These are phyloP conservation scores for Scaptodrosophila lebanonensis DNA, from an alignment of 1,140 invertebrate species.

Conservation along the genomic window DNA sequence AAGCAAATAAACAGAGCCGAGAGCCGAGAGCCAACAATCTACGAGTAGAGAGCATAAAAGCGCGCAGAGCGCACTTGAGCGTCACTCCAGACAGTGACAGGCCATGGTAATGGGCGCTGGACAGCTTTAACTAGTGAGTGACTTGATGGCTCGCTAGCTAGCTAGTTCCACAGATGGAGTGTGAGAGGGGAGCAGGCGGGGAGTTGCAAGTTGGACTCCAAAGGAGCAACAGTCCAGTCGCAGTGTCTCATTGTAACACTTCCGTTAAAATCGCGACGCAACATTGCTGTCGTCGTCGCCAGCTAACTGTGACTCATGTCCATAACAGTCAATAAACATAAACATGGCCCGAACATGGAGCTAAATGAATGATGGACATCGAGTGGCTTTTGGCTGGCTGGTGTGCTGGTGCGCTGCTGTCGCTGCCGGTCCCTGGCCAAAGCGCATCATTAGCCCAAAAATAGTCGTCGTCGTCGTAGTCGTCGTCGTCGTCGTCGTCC, in stretches of 20 bases:
- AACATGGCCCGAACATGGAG: conserved; percentile 62
- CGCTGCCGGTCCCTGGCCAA: conserved; percentile 11
- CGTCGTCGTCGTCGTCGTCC: neutral
- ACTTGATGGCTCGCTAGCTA: no score
- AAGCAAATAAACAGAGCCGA: conserved; percentile 61
- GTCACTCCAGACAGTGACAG: conserved; percentile 51
- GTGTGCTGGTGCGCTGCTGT: conserved; percentile 8
- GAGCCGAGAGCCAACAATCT: neutral
- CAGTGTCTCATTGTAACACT: conserved; percentile 68
- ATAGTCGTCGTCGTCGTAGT: conserved; percentile 43
- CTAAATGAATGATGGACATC: conserved; percentile 74
- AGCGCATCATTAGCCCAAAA: conserved; percentile 72
- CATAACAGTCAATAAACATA: conserved; percentile 76
- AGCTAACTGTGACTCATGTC: conserved; percentile 71
- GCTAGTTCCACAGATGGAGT: no score
- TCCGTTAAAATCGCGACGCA: conserved; percentile 66
- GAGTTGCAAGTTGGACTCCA: no score
- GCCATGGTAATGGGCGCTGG: conserved; percentile 47
- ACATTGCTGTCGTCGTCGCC: conserved; percentile 28
- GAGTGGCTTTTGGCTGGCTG: conserved; percentile 50
- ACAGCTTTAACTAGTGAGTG: conserved; percentile 34
- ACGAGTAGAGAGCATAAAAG: neutral
- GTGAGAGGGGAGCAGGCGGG: no score
- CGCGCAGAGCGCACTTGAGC: conserved; percentile 9
- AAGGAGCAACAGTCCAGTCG: no score